A percentile compares a stretch with the other conserved stretches of the same genome.
Conservation (phyloP, 64 coral and sea anemone species). For the Dendrophyllia cribrosa region DNA sequence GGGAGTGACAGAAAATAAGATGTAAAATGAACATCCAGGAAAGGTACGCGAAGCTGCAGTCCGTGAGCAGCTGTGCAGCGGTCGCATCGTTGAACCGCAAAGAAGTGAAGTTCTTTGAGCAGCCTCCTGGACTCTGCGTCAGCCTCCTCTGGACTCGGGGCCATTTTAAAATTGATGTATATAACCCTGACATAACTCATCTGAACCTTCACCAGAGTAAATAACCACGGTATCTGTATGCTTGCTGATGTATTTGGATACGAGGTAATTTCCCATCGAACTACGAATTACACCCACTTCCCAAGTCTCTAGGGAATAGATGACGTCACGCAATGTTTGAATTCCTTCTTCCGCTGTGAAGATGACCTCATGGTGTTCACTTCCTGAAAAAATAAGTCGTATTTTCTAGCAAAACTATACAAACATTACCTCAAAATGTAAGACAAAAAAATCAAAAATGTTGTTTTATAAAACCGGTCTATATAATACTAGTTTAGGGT, state of each 20-base stretch:
- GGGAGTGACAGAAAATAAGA: conserved; percentile 89
- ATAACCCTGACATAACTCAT: conserved; percentile 96
- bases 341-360: conserved; percentile 91
- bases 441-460: no score
- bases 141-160: conserved; percentile 80
- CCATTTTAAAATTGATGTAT: conserved; percentile 98
- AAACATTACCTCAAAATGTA: no score
- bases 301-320: conserved; percentile 87
- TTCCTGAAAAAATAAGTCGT: conserved; percentile 37
- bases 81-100: conserved; percentile 90
- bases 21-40: conserved; percentile 92
- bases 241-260: conserved; percentile 86
- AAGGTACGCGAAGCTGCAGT: conserved; percentile 93
- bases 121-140: conserved; percentile 89
- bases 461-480: no score
- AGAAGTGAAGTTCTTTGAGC: conserved; percentile 83
- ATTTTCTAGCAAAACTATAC: no score
- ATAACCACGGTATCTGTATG: conserved; percentile 95
- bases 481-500: no score
- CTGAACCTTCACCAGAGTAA: conserved; percentile 96
- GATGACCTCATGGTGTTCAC: conserved; percentile 93
- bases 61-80: conserved; percentile 89
- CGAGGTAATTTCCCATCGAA: conserved; percentile 92
- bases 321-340: conserved; percentile 85
- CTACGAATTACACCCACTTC: conserved; percentile 91